These are phyloP conservation scores for Cyrtonyx montezumae DNA, from an alignment of 2,113 vertebrate species.

Conservation along the genomic window DNA sequence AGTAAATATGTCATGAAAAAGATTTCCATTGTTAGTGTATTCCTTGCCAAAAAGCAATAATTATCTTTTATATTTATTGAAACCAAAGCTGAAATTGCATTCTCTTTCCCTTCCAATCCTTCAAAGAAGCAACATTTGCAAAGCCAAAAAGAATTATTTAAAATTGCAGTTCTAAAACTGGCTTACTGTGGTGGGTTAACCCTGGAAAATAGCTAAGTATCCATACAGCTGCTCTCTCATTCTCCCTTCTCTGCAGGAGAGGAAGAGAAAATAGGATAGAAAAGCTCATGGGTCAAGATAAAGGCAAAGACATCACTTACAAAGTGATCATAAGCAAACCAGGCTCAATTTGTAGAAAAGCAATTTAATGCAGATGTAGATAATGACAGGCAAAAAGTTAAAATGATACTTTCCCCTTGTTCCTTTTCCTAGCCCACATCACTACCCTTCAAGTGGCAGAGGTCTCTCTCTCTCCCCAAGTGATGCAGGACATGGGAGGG, in stretches of 20 bases:
- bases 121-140: neutral
- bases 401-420: neutral
- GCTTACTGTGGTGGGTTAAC: neutral
- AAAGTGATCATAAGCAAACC: neutral
- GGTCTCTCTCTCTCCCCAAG: neutral
- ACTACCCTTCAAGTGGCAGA: neutral
- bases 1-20: neutral
- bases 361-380: neutral
- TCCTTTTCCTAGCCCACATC: accelerated
- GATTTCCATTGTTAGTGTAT: no score
- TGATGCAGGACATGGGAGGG: neutral
- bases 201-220: neutral
- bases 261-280: neutral
- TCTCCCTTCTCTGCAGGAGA: neutral
- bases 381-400: neutral
- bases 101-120: neutral
- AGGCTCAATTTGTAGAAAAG: neutral
- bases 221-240: neutral
- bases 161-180: neutral
- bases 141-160: neutral
- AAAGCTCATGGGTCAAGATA: neutral
- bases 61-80: neutral
- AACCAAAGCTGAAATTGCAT: neutral
- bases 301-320: neutral
- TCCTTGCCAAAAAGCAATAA: neutral